Percentiles rank a stretch among this genome's conserved stretches.
phyloP scores from a whole-genome alignment of 2,888 invertebrate species.

The Loripinus fragilis region DNA sequence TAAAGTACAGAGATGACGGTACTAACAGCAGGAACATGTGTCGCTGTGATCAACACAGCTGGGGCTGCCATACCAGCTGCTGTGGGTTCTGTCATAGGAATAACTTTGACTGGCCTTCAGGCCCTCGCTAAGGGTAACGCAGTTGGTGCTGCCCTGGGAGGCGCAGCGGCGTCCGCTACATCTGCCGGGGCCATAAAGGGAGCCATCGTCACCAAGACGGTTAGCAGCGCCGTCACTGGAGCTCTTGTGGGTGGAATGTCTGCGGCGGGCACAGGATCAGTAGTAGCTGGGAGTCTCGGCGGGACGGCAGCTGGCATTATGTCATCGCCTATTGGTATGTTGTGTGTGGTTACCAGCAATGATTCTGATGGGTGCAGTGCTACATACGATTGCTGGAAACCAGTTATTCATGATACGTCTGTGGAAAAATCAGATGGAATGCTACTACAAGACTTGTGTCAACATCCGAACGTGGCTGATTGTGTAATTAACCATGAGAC shows the following conservation, averaged over 20 bases:
- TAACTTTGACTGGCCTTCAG: slow-evolving; percentile 16
- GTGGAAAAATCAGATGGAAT: slow-evolving; percentile 30
- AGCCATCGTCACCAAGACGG: slow-evolving; percentile 23
- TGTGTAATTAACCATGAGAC: neutral
- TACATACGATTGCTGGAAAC: slow-evolving; percentile 45
- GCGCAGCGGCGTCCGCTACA: slow-evolving; percentile 23
- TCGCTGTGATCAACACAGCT: slow-evolving; percentile 8
- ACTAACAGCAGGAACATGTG: slow-evolving; percentile 33
- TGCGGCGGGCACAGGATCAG: slow-evolving; percentile 28
- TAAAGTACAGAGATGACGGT: slow-evolving; percentile 41
- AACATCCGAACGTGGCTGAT: slow-evolving; percentile 25
- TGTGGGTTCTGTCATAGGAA: slow-evolving; percentile 26
- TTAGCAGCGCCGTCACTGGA: slow-evolving; percentile 21
- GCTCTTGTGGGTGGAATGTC: slow-evolving; percentile 29
- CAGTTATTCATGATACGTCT: slow-evolving; percentile 31
- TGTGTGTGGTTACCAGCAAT: slow-evolving; percentile 33
- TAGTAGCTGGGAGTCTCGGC: slow-evolving; percentile 27
- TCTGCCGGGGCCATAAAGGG: slow-evolving; percentile 37
- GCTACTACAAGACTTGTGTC: slow-evolving; percentile 26
- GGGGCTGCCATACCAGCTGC: slow-evolving; percentile 31
- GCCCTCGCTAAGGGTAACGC: slow-evolving; percentile 16
- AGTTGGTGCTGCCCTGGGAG: slow-evolving; percentile 14
- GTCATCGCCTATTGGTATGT: slow-evolving; percentile 30
- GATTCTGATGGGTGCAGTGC: neutral
- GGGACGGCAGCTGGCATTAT: slow-evolving; percentile 3